phyloP scores from a whole-genome alignment of 2,888 invertebrate genomes.

The Acholoe squamosa region DNA sequence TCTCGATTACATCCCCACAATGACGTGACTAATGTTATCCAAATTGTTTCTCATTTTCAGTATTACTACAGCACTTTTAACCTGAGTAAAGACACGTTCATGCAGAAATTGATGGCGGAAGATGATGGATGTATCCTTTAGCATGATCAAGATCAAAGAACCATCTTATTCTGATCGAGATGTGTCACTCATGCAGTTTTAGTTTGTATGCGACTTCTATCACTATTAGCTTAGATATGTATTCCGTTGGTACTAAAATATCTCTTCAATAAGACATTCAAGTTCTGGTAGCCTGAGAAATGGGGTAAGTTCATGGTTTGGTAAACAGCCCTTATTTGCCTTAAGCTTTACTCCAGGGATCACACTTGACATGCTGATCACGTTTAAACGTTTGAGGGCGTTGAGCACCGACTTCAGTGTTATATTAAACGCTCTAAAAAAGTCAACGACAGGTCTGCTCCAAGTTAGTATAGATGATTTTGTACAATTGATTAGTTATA shows the following conservation, averaged over 20 bases:
- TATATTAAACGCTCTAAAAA: conserved; percentile 63
- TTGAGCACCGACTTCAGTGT: conserved; percentile 54
- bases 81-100: conserved; percentile 66
- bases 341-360: conserved; percentile 55
- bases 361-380: conserved; percentile 57
- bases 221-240: no score
- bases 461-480: conserved; percentile 63
- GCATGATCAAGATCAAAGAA: no score
- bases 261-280: no score
- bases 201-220: no score
- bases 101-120: conserved; percentile 60
- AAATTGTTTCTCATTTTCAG: conserved; percentile 59
- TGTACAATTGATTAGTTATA: no score
- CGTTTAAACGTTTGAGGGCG: conserved; percentile 66
- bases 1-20: no score
- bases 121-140: conserved; percentile 64
- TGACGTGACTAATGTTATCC: background rate
- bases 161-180: no score
- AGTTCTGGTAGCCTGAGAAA: no score
- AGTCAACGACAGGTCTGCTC: conserved; percentile 62
- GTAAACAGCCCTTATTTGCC: background rate
- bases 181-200: no score
- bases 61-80: conserved; percentile 69
- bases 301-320: no score
- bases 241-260: no score